Conservation (phyloP, 2,797 vertebrate species). For the Pristis pectinata region DNA sequence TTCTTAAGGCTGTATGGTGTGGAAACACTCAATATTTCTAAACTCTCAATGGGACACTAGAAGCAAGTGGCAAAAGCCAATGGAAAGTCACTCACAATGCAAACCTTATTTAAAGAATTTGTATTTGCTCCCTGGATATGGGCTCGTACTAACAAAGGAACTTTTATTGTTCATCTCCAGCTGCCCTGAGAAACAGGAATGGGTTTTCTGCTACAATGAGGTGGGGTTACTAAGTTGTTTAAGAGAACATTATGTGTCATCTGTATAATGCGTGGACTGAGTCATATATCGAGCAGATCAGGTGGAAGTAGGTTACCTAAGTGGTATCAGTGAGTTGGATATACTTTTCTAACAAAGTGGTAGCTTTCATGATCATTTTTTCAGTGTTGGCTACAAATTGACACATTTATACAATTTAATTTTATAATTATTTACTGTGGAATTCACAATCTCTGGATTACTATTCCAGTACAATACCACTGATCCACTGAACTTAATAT, state of each 20-base stretch:
- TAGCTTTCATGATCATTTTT: background rate
- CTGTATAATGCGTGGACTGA: background rate
- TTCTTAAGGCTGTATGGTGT: background rate
- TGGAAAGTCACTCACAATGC: background rate
- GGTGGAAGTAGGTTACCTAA: no score
- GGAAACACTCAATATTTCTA: background rate
- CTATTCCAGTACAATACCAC: background rate
- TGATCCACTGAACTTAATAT: background rate
- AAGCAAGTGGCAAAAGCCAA: background rate
- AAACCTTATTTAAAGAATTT: background rate
- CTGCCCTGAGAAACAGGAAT: background rate
- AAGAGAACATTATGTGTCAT: background rate
- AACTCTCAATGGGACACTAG: background rate
- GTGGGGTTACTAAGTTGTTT: background rate
- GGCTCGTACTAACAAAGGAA: background rate
- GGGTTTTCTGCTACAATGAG: background rate
- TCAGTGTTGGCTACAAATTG: background rate
- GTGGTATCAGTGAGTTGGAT: background rate
- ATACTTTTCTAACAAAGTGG: background rate
- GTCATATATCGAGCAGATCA: background rate
- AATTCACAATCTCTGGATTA: background rate
- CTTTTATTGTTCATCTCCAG: background rate
- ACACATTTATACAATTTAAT: background rate
- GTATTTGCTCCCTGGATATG: background rate
- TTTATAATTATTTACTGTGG: background rate